Evolutionary conservation across 23 tunicate species (phyloP), one percentile per base, ranked within the genome.

Genomic region (Botrylloides violaceus): DNA sequence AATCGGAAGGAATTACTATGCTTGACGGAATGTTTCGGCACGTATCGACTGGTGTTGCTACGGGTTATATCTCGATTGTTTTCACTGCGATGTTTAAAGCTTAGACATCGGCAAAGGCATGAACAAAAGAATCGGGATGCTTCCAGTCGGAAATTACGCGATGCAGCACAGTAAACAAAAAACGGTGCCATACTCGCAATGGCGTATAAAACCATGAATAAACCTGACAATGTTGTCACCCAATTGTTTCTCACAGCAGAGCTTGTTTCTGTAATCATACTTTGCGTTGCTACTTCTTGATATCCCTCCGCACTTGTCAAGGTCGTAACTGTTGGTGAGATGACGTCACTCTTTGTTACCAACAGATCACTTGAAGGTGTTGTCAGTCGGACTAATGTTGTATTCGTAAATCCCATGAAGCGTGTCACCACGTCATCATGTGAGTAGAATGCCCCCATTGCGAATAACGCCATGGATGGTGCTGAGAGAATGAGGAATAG

Each of bases 81-180:
- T 43, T 56, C 26, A 1, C 56, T 32, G 74, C 58, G 74, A 9
- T 19, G 49, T 28, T 25, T 68, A 2, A n/a, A 55, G 35, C 35
- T 31, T 63, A 25, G 36, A 19, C 74, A 25, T 9, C 37, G 26
- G 7, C n/a, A 19, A 4, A 68, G 37, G 28, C 56, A 68, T 25
- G 28, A 68, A 24, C 29, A 68, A 5, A 36, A 23, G 28, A 68
- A 37, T 28, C 3, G 23, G 19, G 1, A 6, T 25, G 37, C 74
- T 43, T 68, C 74, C 1, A 31, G 21, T 21, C 74, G 56, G 29
- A 68, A 68, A 9, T 37, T 2, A 5, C 74, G 43, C 2, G 74
- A 68, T 68, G 58, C 58, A n/a, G 58, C 56, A 22, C 74, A 68
- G 2, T 37, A 68, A 20, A 36, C 58, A 28, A 68, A 68, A 37